A percentile compares a stretch with the other conserved stretches of the same genome.
Conservation (phyloP, 2,797 vertebrate species). For the Takifugu rubripes region DNA sequence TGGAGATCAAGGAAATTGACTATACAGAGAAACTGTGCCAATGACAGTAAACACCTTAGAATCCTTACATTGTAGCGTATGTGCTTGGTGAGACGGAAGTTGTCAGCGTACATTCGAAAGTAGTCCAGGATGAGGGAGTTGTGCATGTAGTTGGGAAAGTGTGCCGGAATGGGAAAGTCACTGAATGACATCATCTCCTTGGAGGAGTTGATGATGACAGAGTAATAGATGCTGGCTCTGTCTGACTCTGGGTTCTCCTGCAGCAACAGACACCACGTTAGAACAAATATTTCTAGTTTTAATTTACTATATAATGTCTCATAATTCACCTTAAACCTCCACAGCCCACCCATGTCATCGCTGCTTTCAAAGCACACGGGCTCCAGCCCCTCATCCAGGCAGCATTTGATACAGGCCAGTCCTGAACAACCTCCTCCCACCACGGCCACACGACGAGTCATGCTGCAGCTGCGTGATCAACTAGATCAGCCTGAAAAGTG, state of each 20-base stretch:
- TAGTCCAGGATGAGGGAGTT: slow-evolving; percentile 82
- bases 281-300: background rate
- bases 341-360: slow-evolving; percentile 84
- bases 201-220: slow-evolving; percentile 86
- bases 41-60: too few relatives aligned
- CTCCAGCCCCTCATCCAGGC: slow-evolving; percentile 82
- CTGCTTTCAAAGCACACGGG: slow-evolving; percentile 86
- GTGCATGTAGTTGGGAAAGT: slow-evolving; percentile 89
- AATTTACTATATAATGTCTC: background rate
- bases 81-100: slow-evolving; percentile 79
- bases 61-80: slow-evolving; percentile 77
- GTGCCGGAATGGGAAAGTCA: slow-evolving; percentile 84
- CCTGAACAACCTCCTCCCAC: slow-evolving; percentile 83
- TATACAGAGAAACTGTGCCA: too few relatives aligned
- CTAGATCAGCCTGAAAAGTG: too few relatives aligned
- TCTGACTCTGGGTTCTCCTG: slow-evolving; percentile 77
- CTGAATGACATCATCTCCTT: slow-evolving; percentile 97
- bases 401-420: slow-evolving; percentile 80
- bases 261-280: slow-evolving; percentile 1
- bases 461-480: slow-evolving; percentile 11
- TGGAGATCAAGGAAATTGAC: too few relatives aligned
- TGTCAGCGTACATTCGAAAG: slow-evolving; percentile 79
- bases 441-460: slow-evolving; percentile 76
- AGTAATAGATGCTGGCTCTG: slow-evolving; percentile 82
- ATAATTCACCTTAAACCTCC: slow-evolving; percentile 81